Base-by-base conservation (phyloP, 2,113 vertebrate species). In the Falcunculus frontatus region DNA sequence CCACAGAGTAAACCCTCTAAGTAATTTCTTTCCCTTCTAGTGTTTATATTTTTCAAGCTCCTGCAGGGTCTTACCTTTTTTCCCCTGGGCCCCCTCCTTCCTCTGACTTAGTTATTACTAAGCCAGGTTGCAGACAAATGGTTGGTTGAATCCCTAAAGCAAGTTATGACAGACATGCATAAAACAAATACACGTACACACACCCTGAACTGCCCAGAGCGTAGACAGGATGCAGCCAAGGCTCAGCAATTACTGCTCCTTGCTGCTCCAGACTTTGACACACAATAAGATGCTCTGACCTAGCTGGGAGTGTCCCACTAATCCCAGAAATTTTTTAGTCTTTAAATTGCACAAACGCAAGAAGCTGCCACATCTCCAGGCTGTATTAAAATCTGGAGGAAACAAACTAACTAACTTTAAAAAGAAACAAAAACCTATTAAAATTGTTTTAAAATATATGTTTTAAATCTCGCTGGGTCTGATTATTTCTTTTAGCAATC, bases 81-180 rank as follows among this genome's bases (percentile, higher is more conserved):
- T 20, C 14, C 16, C 5, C 19, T 3, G 1, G 44, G 5, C 9
- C 33, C 59, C 33, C 79, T 93, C 47, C 60, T 86, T 94, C 52
- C 26, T 87, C 49, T 80, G 16, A 57, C 59, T 94, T 76, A 63
- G 33, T 73, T 65, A 52, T 90, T 94, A 69, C 85, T 80, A 70
- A 95, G 46, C 42, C 73, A 92, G 49, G 39, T 56, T 95, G 47
- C 41, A 93, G 68, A 86, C 52, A 92, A 95, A 59, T 60, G 68
- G 47, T 88, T 95, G 91, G 87, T 84, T 94, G 92, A 94, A 90
- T 92, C 95, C 56, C 76, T 72, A 65, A 75, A 93, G 88, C 92
- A 97, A 96, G 93, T 96, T 95, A 64, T 78, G 76, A 93, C 92
- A 96, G 95, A 93, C 87, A 88, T n/a, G 52, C 29, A 84, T 39